phyloP scores from a whole-genome alignment of 1,140 invertebrate species.

The Thaumetopoea pityocampa region DNA sequence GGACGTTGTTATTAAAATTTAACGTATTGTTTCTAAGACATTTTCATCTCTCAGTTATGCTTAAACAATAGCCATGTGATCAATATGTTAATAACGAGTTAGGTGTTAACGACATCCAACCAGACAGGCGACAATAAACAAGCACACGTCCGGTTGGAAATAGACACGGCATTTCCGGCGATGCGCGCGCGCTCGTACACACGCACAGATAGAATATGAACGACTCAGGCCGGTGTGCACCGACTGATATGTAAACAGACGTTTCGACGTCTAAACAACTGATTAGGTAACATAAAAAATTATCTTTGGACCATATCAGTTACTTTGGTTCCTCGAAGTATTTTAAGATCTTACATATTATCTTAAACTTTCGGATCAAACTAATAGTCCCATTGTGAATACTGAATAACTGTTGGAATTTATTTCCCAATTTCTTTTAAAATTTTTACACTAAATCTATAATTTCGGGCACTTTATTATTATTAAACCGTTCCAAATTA shows the following conservation, averaged over 20 bases:
- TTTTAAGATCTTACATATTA: neutral
- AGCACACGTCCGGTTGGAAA: constrained; percentile 59
- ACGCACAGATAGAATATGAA: constrained; percentile 1
- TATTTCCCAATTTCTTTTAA: too few species aligned
- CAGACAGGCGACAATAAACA: constrained; percentile 50
- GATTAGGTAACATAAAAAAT: too few species aligned
- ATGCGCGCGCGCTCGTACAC: constrained; percentile 18
- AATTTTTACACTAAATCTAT: too few species aligned
- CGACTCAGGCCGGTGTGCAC: neutral
- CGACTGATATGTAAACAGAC: neutral
- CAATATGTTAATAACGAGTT: constrained; percentile 36
- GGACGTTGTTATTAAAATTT: neutral
- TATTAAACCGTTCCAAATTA: too few species aligned
- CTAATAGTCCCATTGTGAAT: constrained; percentile 33
- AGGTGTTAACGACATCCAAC: constrained; percentile 53
- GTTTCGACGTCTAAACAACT: too few species aligned
- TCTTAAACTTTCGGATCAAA: constrained; percentile 12
- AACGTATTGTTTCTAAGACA: too few species aligned
- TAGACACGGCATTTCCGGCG: constrained; percentile 60
- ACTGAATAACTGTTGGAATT: too few species aligned
- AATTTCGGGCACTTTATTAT: too few species aligned
- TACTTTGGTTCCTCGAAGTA: neutral
- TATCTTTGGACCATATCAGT: too few species aligned
- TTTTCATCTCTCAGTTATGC: too few species aligned
- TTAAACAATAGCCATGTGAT: constrained; percentile 12